These are phyloP conservation scores for Pammene fasciana DNA, from an alignment of 2,888 invertebrate species.

Conservation along the genomic window DNA sequence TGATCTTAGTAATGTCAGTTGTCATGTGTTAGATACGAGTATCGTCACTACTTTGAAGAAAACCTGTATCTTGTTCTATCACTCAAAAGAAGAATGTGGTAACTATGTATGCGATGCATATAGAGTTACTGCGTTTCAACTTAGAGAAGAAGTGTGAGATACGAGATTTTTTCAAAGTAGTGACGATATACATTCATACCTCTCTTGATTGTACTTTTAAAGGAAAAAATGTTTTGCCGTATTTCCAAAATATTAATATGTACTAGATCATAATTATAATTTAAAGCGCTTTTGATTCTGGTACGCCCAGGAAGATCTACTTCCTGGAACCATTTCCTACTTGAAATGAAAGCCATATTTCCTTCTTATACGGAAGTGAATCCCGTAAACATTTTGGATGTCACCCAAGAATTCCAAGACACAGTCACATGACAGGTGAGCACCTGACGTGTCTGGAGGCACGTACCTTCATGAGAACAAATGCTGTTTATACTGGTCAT, in stretches of 20 bases:
- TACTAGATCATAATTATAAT: no score
- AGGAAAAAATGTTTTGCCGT: background rate
- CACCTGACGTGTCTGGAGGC: conserved; percentile 49
- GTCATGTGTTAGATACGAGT: no score
- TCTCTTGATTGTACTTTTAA: background rate
- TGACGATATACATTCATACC: background rate
- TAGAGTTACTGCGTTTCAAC: no score
- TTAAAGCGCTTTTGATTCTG: background rate
- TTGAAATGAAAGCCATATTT: conserved; percentile 12
- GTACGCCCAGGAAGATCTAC: conserved; percentile 1
- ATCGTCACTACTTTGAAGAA: no score
- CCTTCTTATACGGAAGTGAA: conserved; percentile 9
- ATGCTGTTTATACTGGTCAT: conserved; percentile 49
- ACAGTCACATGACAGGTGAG: conserved; percentile 30
- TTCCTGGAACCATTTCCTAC: conserved; percentile 1
- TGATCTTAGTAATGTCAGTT: background rate
- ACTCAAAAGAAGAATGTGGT: no score
- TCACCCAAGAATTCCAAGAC: background rate
- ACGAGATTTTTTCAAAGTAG: no score
- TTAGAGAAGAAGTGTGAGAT: no score
- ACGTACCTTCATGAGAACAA: conserved; percentile 51
- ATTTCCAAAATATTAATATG: background rate
- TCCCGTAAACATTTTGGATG: background rate
- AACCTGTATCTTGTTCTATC: no score
- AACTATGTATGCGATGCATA: no score